A percentile compares a stretch with the other conserved stretches of the same genome.
These are phyloP conservation scores for Odontesthes bonariensis DNA, from an alignment of 2,113 vertebrate genomes.

Conservation along the genomic window DNA sequence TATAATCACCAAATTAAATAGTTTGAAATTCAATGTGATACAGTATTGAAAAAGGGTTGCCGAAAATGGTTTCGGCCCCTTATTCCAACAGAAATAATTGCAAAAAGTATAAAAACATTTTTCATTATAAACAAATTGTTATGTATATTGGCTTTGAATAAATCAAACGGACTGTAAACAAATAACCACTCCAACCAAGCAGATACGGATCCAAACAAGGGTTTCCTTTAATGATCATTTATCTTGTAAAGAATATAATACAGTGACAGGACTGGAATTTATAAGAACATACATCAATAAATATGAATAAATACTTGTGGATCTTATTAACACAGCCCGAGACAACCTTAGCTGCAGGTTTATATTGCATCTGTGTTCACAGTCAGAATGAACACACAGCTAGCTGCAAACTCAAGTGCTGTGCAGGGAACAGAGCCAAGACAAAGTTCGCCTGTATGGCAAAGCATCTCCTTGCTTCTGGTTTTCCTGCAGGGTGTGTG, in stretches of 20 bases:
- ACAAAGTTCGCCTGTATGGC: constrained; percentile 16
- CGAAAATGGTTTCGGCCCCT: neutral
- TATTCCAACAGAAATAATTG: neutral
- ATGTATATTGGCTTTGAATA: neutral
- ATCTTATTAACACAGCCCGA: constrained; percentile 69
- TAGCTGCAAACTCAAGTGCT: constrained; percentile 5
- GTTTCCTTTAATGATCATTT: constrained; percentile 84
- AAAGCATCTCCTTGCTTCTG: constrained; percentile 20
- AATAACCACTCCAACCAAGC: constrained; percentile 46
- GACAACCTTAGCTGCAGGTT: constrained; percentile 29
- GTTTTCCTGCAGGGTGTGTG: constrained; percentile 21
- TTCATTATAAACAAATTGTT: neutral
- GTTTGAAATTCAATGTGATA: too few relatives aligned
- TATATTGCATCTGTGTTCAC: constrained; percentile 4
- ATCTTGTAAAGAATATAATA: constrained; percentile 84
- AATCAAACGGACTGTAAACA: constrained; percentile 3
- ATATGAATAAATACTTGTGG: constrained; percentile 79
- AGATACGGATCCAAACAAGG: constrained; percentile 76
- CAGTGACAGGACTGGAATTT: constrained; percentile 82
- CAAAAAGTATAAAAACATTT: neutral
- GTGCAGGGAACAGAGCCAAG: constrained; percentile 21
- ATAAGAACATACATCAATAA: constrained; percentile 84
- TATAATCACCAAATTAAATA: too few relatives aligned
- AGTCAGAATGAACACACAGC: constrained; percentile 10
- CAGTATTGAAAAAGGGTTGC: too few relatives aligned